Base-by-base conservation (phyloP, 1,140 invertebrate genomes). In the Scaptomyza graminum region DNA sequence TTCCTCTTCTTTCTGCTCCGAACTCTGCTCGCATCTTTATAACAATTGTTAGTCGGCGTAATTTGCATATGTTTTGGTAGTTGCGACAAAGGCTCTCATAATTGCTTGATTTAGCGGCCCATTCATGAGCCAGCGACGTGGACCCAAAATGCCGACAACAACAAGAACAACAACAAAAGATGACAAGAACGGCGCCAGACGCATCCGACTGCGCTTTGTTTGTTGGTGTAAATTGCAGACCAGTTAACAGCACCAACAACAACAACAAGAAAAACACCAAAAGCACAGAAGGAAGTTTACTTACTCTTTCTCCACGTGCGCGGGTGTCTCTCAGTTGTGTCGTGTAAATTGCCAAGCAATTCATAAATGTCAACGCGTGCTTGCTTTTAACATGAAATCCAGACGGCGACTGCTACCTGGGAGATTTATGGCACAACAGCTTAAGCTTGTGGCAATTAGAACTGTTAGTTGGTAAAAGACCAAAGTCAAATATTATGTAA, bases 91-190 rank as follows among this genome's bases (percentile, higher is more conserved):
- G 85, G 80, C 80, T 49, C 80, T 88, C 84, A 88, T 88, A 88
- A 88, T 88, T 88, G 84, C 84, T 85, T 88, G 84, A 89, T 88
- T 88, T 88, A 88, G 85, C 80, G 68, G 62, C 62, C 84, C 85
- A 88, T 88, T 88, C 84, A 88, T 66, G 66, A 49, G 60, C 47
- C 37, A 22, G 49, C 57, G 43, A 61, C 50, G 49, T 41, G 52
- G 37, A 37, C 47, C 31, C 31, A 34, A 34, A 49, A 51, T 39
- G 59, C 57, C 66, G 64, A 37, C 34, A 37, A 37, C 34, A 37
- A 37, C 34, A 37, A 37, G 9, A 12, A 3, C 34, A 37, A 37
- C 34, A 37, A 12, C 11, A 11, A 22, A 41, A 12, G 12, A 41
- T 41, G 37, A 41, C 37, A n/a, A 41, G 37, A 41, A 37, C 74